These are phyloP conservation scores for Nestor notabilis DNA, from an alignment of 2,113 vertebrate species.

Conservation along the genomic window DNA sequence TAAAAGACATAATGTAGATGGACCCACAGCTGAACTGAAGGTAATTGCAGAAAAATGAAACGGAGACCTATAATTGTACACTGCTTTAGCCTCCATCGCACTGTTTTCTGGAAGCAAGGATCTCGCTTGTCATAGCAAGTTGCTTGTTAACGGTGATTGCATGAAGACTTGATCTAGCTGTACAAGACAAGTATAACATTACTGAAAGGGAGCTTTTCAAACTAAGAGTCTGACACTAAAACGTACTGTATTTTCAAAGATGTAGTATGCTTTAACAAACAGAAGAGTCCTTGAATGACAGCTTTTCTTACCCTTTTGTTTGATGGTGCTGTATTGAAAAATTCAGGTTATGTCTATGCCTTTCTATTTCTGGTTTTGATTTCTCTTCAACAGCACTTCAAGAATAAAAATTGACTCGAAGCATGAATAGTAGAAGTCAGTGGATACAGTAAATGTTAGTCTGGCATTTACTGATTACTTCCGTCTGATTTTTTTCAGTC, in stretches of 20 bases:
- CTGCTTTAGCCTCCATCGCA: slow-evolving; percentile 53
- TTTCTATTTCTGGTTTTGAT: slow-evolving; percentile 61
- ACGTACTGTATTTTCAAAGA: slow-evolving; percentile 54
- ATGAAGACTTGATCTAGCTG: slow-evolving; percentile 55
- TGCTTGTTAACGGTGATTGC: slow-evolving; percentile 65
- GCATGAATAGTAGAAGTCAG: slow-evolving; percentile 46
- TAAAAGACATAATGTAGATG: slow-evolving; percentile 67
- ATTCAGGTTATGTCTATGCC: slow-evolving; percentile 68
- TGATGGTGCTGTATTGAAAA: slow-evolving; percentile 65
- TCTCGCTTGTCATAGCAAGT: slow-evolving; percentile 61
- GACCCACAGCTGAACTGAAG: slow-evolving; percentile 62
- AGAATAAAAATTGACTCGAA: slow-evolving; percentile 50
- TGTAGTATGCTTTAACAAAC: slow-evolving; percentile 56
- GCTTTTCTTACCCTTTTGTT: slow-evolving; percentile 72
- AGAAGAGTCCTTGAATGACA: slow-evolving; percentile 71
- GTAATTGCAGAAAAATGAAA: slow-evolving; percentile 77
- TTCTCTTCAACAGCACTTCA: slow-evolving; percentile 56
- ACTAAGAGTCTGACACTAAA: slow-evolving; percentile 65
- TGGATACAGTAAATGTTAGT: slow-evolving; percentile 55
- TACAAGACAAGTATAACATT: slow-evolving; percentile 69
- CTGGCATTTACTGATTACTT: slow-evolving; percentile 62
- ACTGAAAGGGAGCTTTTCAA: slow-evolving; percentile 67
- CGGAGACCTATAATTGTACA: slow-evolving; percentile 74
- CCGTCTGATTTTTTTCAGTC: slow-evolving; percentile 2
- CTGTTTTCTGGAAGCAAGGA: slow-evolving; percentile 71